Base-by-base conservation (phyloP, 1,140 invertebrate genomes). In the Calephelis nemesis region DNA sequence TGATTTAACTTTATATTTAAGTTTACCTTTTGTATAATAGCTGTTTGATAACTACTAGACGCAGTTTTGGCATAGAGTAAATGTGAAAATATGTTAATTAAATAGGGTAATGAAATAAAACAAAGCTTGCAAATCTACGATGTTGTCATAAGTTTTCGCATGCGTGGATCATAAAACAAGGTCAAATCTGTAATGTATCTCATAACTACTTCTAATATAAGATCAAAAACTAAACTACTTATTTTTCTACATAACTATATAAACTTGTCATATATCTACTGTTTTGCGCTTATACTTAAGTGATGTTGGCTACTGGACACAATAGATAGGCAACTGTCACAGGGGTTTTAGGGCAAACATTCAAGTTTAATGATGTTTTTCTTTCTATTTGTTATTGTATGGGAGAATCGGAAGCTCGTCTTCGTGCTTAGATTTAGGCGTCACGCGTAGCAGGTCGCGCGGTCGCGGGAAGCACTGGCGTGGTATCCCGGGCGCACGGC, bases 371-470 rank as follows among this genome's bases (percentile, higher is more conserved):
- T 58, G 12, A 58, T 58, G 11, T 19, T 58, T 58, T 12, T 58
- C 54, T 10, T n/a, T 11, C 30, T 52, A 52, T 52, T 30, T 54
- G 52, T 80, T 81, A 79, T 83, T 79, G 79, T 76, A 58, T 81
- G 69, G 78, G 77, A 82, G 76, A 75, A 90, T 86, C 81, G 85
- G 79, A 84, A 87, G 84, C 84, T 87, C 76, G 81, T 85, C 76
- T 74, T 81, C 71, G 75, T 81, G 79, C 81, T 79, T 80, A 76
- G 74, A 67, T 73, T 76, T 70, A 72, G 81, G 83, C 78, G 82
- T 84, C 78, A 82, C 86, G 86, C 82, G 88, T 83, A 83, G 78
- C 75, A 82, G 73, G 77, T 72, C 77, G 83, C 86, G 84, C 79
- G 82, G 75, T 83, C 85, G 85, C 86, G 88, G 76, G 19, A 73